phyloP scores from a whole-genome alignment of 2,113 vertebrate genomes.

The Aspiorhynchus laticeps region DNA sequence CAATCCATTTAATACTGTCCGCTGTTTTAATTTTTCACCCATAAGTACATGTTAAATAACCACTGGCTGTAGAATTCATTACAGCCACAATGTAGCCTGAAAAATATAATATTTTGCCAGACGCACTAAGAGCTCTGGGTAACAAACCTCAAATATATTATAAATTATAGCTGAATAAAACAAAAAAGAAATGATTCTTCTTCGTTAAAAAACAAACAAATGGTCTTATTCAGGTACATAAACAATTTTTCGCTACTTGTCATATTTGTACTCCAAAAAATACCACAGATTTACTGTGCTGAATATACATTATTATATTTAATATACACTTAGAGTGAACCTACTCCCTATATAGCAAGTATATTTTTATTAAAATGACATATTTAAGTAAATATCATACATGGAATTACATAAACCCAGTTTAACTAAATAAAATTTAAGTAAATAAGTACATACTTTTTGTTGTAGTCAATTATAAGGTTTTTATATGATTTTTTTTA shows the following conservation, averaged over 20 bases:
- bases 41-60: not conserved
- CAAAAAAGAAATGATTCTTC: not conserved
- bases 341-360: too few species aligned
- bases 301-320: too few species aligned
- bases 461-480: not conserved
- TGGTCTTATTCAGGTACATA: not conserved
- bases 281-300: too few species aligned
- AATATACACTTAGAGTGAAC: too few species aligned
- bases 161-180: not conserved
- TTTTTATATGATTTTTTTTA: not conserved
- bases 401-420: too few species aligned
- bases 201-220: slow-evolving; percentile 9
- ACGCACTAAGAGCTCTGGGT: not conserved
- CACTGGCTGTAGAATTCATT: slow-evolving; percentile 18
- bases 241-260: not conserved
- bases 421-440: not conserved
- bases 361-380: too few species aligned
- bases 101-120: not conserved
- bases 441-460: not conserved
- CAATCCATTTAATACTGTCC: not conserved
- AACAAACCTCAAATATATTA: slow-evolving; percentile 9
- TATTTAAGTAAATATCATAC: too few species aligned
- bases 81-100: not conserved
- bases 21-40: not conserved
- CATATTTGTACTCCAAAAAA: not conserved